Evolutionary conservation across 2,113 vertebrate species (phyloP).

Genomic region (Deroptyus accipitrinus): DNA sequence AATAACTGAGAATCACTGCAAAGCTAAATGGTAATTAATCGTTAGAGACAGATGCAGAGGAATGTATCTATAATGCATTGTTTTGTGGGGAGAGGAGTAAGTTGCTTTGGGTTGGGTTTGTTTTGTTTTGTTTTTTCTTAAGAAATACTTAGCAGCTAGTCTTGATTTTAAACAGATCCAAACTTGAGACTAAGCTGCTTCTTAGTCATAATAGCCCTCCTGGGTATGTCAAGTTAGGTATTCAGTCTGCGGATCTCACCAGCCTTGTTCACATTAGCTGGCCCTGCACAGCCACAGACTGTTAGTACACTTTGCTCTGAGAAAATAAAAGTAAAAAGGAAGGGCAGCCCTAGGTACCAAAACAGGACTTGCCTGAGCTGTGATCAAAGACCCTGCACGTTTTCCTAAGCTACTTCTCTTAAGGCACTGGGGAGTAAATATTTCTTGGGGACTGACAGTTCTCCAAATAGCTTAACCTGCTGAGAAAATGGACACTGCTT

Average conservation of each 20-base stretch:
- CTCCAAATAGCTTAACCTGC: background rate
- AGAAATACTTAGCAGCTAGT: background rate
- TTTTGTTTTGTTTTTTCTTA: background rate
- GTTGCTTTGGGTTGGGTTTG: background rate
- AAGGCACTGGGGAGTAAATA: background rate
- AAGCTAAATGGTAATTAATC: slow-evolving; percentile 1
- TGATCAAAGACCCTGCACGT: background rate
- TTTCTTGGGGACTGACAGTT: background rate
- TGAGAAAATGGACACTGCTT: background rate
- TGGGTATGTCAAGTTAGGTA: background rate
- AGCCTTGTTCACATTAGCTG: background rate
- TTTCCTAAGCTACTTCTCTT: background rate
- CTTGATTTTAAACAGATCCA: background rate
- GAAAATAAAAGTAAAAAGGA: background rate
- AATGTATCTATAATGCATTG: slow-evolving; percentile 11
- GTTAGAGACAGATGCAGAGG: background rate
- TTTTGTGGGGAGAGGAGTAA: background rate
- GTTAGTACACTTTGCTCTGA: background rate
- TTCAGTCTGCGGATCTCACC: background rate
- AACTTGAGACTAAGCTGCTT: background rate
- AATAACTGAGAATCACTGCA: background rate
- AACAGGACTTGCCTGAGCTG: background rate
- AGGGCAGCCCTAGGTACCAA: background rate
- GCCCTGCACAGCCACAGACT: background rate
- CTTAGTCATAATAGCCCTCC: rapidly evolving